Base-by-base conservation (phyloP, 2,797 vertebrate genomes). In the Brachyrhaphis roseni region DNA sequence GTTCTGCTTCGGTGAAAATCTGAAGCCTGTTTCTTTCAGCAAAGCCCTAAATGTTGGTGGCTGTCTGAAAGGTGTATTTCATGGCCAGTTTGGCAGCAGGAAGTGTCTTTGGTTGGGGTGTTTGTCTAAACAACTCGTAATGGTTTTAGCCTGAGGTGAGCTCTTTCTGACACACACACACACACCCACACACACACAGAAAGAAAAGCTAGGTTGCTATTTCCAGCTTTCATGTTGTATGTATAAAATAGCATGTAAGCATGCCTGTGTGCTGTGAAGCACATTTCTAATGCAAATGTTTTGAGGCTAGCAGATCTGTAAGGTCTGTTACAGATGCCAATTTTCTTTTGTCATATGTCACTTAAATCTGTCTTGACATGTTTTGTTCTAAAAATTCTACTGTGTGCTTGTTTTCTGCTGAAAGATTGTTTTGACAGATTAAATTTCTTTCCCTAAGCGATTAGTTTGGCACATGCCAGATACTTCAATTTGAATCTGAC, bases 61-160 rank as follows among this genome's bases (percentile, higher is more conserved):
- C 87, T 76, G 78, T 86, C 80, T 85, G 76, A 71, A 84, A 87
- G 90, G 83, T 85, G 84, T 80, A 94, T 94, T 94, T 95, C 92
- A 95, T 66, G 90, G 86, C 88, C 91, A 90, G 86, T 95, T 96
- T 92, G 91, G 71, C 72, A n/a, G 84, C 89, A 94, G 94, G 94
- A 96, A 94, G 94, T 92, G 91, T 86, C 80, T 90, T 82, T 70
- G 88, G 92, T 91, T 80, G 46, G 89, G 78, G 90, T 94, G 92
- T 96, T 94, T 92, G 84, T 87, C 80, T 90, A 90, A 93, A 93
- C 89, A 88, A 87, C 85, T 81, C 34, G 34, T 94, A 94, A 95
- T 95, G 92, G 92, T 93, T 95, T 92, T 88, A 90, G 82, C 81
- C 82, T 6, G 47, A 34, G 23, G 82, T 45, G 53, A 80, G 78